These are phyloP conservation scores for Doryteuthis pealeii DNA, from an alignment of 1,140 invertebrate genomes.

Conservation along the genomic window DNA sequence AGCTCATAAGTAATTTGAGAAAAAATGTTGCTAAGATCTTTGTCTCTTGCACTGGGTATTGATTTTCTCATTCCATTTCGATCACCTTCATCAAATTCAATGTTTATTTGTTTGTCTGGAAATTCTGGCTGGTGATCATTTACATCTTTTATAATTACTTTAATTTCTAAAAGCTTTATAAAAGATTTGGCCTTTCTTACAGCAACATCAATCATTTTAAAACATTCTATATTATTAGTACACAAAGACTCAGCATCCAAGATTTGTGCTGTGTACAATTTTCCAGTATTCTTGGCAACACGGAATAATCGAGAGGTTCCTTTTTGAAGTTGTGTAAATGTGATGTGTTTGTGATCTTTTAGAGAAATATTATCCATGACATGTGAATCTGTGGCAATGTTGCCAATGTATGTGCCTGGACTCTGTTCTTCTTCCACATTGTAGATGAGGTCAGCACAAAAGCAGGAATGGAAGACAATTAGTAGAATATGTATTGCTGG, in stretches of 20 bases:
- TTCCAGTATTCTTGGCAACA: background rate
- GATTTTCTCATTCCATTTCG: slow-evolving; percentile 20
- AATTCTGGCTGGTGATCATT: slow-evolving; percentile 55
- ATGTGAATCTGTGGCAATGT: slow-evolving; percentile 24
- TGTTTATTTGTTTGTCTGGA: slow-evolving; percentile 26
- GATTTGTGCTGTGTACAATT: slow-evolving; percentile 2
- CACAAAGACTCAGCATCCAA: slow-evolving; percentile 35
- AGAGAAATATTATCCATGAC: background rate
- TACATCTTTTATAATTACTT: slow-evolving; percentile 41
- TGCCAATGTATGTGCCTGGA: slow-evolving; percentile 19
- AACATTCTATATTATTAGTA: slow-evolving; percentile 22
- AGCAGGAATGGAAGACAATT: background rate
- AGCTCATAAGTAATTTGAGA: slow-evolving; percentile 32
- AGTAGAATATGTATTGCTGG: background rate
- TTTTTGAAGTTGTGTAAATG: slow-evolving; percentile 4
- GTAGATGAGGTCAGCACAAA: slow-evolving; percentile 11
- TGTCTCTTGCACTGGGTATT: slow-evolving; percentile 34
- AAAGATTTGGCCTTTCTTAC: background rate
- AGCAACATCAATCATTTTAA: slow-evolving; percentile 24
- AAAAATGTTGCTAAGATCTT: slow-evolving; percentile 38
- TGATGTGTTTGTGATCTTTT: background rate
- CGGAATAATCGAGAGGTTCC: background rate
- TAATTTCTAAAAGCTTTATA: background rate
- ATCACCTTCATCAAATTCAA: slow-evolving; percentile 44
- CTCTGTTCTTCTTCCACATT: slow-evolving; percentile 18